These are phyloP conservation scores for Gallirallus australis DNA, from an alignment of 2,797 vertebrate genomes.

Conservation along the genomic window DNA sequence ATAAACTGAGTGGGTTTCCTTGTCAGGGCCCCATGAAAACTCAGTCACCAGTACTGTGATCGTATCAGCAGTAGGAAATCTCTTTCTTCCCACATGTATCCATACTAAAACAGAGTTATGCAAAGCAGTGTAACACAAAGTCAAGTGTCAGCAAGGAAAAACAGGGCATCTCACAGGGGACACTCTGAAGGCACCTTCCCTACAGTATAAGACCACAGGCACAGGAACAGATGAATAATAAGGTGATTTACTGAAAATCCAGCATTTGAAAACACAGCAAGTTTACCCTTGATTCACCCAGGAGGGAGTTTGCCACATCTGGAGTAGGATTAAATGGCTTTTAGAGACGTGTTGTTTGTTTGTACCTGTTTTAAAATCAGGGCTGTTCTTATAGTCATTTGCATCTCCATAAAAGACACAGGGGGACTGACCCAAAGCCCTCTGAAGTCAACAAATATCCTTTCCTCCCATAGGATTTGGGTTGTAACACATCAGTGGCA, in stretches of 20 bases:
- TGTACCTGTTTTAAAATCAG: background rate
- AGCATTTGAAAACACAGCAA: background rate
- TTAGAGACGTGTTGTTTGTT: background rate
- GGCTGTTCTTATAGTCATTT: background rate
- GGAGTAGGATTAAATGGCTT: background rate
- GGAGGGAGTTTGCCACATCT: background rate
- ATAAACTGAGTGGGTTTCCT: background rate
- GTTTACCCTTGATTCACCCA: background rate
- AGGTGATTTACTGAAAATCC: background rate
- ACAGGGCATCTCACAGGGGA: background rate
- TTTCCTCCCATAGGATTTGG: background rate
- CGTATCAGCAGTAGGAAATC: background rate
- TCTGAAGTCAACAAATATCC: background rate
- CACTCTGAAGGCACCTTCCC: background rate
- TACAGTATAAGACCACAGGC: background rate
- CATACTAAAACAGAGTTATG: background rate
- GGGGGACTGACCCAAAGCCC: background rate
- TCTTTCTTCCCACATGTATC: background rate
- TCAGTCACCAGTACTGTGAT: background rate
- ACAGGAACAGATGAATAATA: background rate
- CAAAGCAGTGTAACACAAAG: background rate
- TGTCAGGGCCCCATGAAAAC: background rate
- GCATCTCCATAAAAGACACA: background rate
- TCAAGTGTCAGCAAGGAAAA: background rate
- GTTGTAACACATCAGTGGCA: background rate